Percentiles rank a stretch among this genome's conserved stretches.
These are phyloP conservation scores for Tetramorium parvispinum DNA, from an alignment of 1,140 invertebrate genomes.

Conservation along the genomic window DNA sequence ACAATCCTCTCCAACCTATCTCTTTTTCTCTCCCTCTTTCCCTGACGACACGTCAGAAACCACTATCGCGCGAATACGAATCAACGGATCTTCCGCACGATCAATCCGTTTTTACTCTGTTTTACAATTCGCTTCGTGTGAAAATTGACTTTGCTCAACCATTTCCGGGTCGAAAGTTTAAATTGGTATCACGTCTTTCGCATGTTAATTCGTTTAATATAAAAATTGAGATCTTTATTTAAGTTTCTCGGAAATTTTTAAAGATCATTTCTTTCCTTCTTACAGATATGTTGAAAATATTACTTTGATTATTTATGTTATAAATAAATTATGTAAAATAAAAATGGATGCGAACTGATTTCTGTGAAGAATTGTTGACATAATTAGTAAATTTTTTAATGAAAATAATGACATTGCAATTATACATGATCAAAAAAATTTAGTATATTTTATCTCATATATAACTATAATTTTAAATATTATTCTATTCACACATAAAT, in stretches of 20 bases:
- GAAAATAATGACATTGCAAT: neutral
- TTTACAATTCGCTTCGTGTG: constrained; percentile 15
- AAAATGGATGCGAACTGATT: neutral
- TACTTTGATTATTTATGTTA: neutral
- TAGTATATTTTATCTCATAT: neutral
- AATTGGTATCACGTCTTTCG: constrained; percentile 6
- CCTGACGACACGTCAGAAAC: neutral
- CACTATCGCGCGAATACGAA: constrained; percentile 29
- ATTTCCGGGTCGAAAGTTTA: neutral
- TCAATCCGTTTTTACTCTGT: constrained; percentile 39
- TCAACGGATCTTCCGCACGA: constrained; percentile 35
- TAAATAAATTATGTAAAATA: neutral
- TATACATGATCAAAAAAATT: neutral
- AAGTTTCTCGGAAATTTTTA: neutral
- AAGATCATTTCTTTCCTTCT: neutral
- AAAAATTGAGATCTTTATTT: neutral
- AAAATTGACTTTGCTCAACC: constrained; percentile 32
- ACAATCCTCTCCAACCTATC: constrained; percentile 1
- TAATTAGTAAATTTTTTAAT: neutral
- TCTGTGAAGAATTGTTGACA: neutral
- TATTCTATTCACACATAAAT: neutral
- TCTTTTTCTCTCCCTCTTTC: neutral
- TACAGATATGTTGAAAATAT: neutral
- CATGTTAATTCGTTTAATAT: neutral
- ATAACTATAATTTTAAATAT: neutral